Evolutionary conservation across 2,797 vertebrate species (phyloP), one percentile per base, ranked within the genome.

Genomic region (Fundulus diaphanus): DNA sequence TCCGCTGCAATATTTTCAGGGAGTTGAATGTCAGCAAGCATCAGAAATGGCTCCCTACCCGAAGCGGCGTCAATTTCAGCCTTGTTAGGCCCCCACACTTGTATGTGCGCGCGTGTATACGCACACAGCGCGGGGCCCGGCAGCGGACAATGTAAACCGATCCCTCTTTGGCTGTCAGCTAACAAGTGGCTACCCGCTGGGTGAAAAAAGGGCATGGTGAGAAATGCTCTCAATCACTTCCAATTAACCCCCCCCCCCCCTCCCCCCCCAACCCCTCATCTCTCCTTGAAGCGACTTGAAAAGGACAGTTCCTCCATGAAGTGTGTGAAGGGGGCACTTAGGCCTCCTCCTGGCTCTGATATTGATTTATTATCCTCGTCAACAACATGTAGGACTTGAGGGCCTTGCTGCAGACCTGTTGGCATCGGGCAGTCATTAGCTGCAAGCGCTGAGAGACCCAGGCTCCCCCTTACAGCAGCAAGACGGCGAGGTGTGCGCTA

Each of bases 111-210:
- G 33, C 72, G 61, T 76, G 78, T 73, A 37, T 56, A 73, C 59
- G 66, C 77, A 82, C 88, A 76, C 68, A 66, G 65, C 57, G 83
- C 79, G 85, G 77, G 37, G 52, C 71, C 90, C 89, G 85, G 66
- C 82, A 59, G 82, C 84, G 70, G 76, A 81, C 90, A 90, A 84
- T 92, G 92, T 94, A 94, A 95, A 93, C 88, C 92, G 86, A 94
- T 94, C 93, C 92, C 87, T 95, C 92, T 90, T 89, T 90, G 91
- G 92, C 94, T 95, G 95, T 96, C 94, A 95, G 90, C 44, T 90
- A 72, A 70, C 90, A 95, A 95, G 93, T 93, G 93, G 85, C 92
- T 83, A 88, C 95, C 95, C 89, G 92, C 95, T 91, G 95, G 89
- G 93, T 90, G 91, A 90, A 93, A 93, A 94, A 96, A 95, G 92